phyloP scores from a whole-genome alignment of 2,888 invertebrate species.

The Cephus sareptanus region DNA sequence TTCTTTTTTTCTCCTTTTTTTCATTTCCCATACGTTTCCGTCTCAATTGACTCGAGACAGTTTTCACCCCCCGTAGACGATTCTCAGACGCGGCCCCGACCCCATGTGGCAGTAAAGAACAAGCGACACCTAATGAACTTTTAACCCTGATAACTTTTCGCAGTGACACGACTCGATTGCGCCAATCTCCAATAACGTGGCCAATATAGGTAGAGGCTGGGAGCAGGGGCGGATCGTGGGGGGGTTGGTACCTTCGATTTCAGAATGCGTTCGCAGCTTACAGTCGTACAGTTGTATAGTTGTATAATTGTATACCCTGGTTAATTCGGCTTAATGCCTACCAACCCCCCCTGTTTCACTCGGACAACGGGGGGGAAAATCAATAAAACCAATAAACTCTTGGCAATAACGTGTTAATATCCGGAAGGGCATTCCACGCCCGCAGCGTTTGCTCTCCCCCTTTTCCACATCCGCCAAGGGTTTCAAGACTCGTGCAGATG shows the following conservation, averaged over 20 bases:
- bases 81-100: not conserved
- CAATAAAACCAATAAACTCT: conserved; percentile 58
- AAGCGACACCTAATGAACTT: not conserved
- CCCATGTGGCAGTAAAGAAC: not conserved
- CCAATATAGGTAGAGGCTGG: not conserved
- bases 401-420: conserved; percentile 61
- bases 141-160: not conserved
- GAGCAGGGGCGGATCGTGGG: not conserved
- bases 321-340: not conserved
- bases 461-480: conserved; percentile 11
- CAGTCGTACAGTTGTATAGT: not conserved
- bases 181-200: not conserved
- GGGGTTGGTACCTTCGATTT: not conserved
- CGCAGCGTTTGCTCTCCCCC: conserved; percentile 31
- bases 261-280: not conserved
- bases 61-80: not conserved
- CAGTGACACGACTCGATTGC: not conserved
- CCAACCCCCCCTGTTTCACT: not conserved
- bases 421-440: conserved; percentile 59
- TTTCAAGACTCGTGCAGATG: conserved; percentile 27
- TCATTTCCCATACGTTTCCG: not conserved
- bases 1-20: not conserved
- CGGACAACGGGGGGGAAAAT: conserved; percentile 44
- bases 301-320: not conserved
- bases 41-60: not conserved